These are phyloP conservation scores for Aspidoscelis tigris DNA, from an alignment of 2,113 vertebrate genomes.

Conservation along the genomic window DNA sequence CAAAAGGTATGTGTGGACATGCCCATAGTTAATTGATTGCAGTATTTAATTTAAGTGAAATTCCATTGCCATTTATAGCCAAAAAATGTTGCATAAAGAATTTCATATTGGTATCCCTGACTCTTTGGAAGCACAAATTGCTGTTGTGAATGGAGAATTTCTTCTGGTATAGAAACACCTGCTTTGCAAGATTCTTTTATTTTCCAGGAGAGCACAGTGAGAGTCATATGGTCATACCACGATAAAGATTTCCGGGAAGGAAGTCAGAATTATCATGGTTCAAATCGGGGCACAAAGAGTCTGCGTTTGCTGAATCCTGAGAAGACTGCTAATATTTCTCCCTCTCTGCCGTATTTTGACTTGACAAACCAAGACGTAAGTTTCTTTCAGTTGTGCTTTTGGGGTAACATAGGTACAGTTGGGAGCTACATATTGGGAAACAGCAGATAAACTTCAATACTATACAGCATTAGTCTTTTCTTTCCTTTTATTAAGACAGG, in stretches of 20 bases:
- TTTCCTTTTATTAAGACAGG: constrained; percentile 85
- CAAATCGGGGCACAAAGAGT: constrained; percentile 85
- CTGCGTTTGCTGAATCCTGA: constrained; percentile 83
- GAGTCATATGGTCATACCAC: constrained; percentile 90
- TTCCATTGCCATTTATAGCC: neutral
- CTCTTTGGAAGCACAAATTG: neutral
- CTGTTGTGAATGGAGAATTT: neutral
- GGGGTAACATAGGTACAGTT: constrained; percentile 1
- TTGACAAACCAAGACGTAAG: constrained; percentile 85
- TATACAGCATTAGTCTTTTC: constrained; percentile 25
- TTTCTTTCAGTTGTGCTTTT: constrained; percentile 54
- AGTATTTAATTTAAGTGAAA: no score
- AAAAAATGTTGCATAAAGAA: neutral
- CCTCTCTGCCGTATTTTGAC: constrained; percentile 74
- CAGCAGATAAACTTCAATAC: constrained; percentile 49
- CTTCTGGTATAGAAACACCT: neutral
- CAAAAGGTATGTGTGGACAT: no score
- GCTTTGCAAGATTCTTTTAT: neutral
- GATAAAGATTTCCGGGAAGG: constrained; percentile 77
- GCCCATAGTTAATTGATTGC: no score
- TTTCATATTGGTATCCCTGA: no score
- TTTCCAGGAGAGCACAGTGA: constrained; percentile 82
- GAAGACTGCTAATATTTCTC: constrained; percentile 61
- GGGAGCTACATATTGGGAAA: neutral
- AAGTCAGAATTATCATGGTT: constrained; percentile 81